Evolutionary conservation across 2,888 invertebrate genomes (phyloP).

Genomic region (Amblyjoppa proteus): DNA sequence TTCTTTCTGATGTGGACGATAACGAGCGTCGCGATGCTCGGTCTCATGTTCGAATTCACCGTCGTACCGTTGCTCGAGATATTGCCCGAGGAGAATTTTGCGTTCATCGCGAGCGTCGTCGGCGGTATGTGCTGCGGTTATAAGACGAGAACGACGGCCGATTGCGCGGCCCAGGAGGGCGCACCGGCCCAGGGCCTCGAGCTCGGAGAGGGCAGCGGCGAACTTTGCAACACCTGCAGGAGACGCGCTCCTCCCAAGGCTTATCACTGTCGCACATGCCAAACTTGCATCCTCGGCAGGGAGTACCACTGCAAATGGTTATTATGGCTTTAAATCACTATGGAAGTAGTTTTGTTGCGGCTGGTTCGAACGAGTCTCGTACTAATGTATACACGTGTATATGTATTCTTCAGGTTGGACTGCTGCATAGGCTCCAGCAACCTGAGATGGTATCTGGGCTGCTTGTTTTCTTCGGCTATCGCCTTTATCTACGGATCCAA

Average conservation of each 20-base stretch:
- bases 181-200: conserved; percentile 76
- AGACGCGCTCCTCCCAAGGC: conserved; percentile 89
- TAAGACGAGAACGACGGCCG: conserved; percentile 80
- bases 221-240: conserved; percentile 88
- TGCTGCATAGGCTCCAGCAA: conserved; percentile 94
- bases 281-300: conserved; percentile 91
- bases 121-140: conserved; percentile 85
- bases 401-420: conserved; percentile 88
- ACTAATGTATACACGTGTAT: conserved; percentile 13
- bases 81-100: conserved; percentile 88
- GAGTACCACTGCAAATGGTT: conserved; percentile 94
- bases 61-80: conserved; percentile 91
- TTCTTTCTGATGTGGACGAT: conserved; percentile 92
- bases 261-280: conserved; percentile 93
- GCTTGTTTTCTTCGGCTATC: conserved; percentile 88
- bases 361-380: not conserved
- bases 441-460: conserved; percentile 90
- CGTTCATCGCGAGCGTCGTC: conserved; percentile 86
- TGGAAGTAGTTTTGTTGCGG: not conserved
- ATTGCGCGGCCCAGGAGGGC: conserved; percentile 70
- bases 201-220: conserved; percentile 80
- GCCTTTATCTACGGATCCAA: conserved; percentile 92
- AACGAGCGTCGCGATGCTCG: conserved; percentile 89
- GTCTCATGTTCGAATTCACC: conserved; percentile 89
- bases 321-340: conserved; percentile 68